A percentile compares a stretch with the other conserved stretches of the same genome.
phyloP scores from a whole-genome alignment of 1,140 invertebrate genomes.

The Coenobita brevimanus region DNA sequence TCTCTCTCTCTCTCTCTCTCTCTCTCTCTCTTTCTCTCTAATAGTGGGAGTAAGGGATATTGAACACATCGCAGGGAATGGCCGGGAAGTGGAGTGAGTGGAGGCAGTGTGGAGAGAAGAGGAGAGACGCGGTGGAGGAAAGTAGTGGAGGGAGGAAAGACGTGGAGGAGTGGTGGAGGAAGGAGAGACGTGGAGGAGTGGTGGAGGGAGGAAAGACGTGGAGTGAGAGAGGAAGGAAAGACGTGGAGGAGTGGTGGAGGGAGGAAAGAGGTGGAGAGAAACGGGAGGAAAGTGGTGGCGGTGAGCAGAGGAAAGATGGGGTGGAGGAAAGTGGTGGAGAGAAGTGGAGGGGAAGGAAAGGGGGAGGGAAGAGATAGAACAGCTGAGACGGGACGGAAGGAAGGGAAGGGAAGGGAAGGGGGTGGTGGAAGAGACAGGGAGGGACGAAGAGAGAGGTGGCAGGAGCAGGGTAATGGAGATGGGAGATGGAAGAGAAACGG shows the following conservation, averaged over 20 bases:
- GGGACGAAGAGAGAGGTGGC: no score
- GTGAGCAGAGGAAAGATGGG: background rate
- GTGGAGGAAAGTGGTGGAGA: background rate
- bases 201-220: background rate
- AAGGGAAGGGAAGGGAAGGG: background rate
- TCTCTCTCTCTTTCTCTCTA: conserved; percentile 53
- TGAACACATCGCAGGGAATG: background rate
- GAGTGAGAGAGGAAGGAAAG: background rate
- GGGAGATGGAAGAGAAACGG: background rate
- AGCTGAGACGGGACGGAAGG: background rate
- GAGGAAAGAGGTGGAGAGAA: background rate
- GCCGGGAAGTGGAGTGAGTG: background rate
- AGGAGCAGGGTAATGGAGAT: background rate
- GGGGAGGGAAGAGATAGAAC: no score
- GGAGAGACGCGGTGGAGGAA: background rate
- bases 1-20: conserved; percentile 31
- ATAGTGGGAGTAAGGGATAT: no score
- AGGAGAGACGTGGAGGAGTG: background rate
- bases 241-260: background rate
- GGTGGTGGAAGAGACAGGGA: background rate
- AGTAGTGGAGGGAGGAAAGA: background rate
- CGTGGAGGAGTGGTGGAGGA: background rate
- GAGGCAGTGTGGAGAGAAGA: background rate
- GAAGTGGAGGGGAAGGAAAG: background rate
- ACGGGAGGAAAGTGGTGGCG: background rate